phyloP scores from a whole-genome alignment of 2,113 vertebrate genomes.

The Chauna torquata region DNA sequence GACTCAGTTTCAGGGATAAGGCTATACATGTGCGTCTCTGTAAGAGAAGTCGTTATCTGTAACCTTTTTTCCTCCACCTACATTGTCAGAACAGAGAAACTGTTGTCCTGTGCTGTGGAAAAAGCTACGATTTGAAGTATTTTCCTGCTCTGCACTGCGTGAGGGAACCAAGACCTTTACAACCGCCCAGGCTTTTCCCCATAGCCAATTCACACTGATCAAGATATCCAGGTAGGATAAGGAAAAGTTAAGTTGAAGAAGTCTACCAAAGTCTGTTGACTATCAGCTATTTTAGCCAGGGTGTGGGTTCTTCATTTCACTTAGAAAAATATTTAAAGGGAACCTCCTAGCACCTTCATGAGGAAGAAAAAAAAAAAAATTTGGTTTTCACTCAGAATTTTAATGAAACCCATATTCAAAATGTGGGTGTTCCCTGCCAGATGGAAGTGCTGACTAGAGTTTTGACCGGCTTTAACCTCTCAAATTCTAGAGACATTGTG shows the following conservation, averaged over 20 bases:
- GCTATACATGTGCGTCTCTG: accelerated
- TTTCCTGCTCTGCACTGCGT: accelerated
- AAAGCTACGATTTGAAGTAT: neutral
- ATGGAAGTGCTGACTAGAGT: neutral
- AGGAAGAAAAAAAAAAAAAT: neutral
- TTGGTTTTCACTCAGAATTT: neutral
- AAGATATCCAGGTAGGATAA: neutral
- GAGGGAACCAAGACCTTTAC: neutral
- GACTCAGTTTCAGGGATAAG: neutral
- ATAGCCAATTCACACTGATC: neutral
- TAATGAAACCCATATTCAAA: neutral
- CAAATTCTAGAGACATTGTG: neutral
- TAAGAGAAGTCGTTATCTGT: neutral
- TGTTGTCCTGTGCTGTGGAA: neutral
- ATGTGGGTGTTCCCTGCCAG: neutral
- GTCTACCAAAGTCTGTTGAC: neutral
- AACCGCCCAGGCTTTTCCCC: neutral
- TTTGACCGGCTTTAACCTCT: neutral
- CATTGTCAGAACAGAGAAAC: neutral
- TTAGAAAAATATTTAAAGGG: neutral
- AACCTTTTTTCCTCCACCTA: neutral
- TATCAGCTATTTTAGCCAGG: neutral
- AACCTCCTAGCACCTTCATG: neutral
- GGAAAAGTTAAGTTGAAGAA: neutral
- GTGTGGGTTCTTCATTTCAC: neutral